Evolutionary conservation across 2,113 vertebrate genomes (phyloP), one percentile per base, ranked within the genome.

Genomic region (Dasyurus viverrinus): DNA sequence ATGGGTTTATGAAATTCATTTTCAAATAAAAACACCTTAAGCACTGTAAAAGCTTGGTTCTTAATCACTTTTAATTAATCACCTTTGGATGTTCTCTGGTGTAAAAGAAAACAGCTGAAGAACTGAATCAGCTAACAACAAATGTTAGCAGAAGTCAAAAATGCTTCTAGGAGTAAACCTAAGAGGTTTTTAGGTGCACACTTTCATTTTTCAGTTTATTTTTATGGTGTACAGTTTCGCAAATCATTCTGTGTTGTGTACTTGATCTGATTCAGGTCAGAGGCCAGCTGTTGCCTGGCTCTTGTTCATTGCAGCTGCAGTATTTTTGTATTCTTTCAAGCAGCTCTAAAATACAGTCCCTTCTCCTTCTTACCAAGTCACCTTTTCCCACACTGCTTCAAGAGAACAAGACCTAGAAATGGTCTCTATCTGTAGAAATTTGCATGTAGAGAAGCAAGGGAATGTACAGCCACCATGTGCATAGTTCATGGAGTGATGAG

Each of bases 401-500:
- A 97, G 76, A 97, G 57, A 97, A 60, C 54, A 94, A 24, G 53
- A 91, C 0, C 54, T 8, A 93, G 50, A 54, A 94, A 76, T 90
- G 46, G 92, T 97, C 91, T 93, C 92, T 92, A 10, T 94, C 95
- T 57, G 94, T 47, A 0, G 50, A 97, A 97, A 97, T 98, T 91
- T 97, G 89, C 94, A 96, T 26, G 36, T 93, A 96, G 26, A 95
- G 96, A 97, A 94, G 89, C 92, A 97, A 97, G 95, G 95, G 94
- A 98, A 98, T 94, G 91, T 52, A 89, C 94, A 97, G 97, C 98
- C 93, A 92, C 97, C 25, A 36, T 0, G 54, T 96, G 46, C 95
- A 96, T 68, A 93, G 93, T 95, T 98, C 97, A 93, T 93, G 96
- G 94, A 95, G 91, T 95, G 96, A 97, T 93, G 96, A 97, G 96